Evolutionary conservation across 2,888 invertebrate genomes (phyloP), one percentile per base, ranked within the genome.

Genomic region (Euphydryas editha): DNA sequence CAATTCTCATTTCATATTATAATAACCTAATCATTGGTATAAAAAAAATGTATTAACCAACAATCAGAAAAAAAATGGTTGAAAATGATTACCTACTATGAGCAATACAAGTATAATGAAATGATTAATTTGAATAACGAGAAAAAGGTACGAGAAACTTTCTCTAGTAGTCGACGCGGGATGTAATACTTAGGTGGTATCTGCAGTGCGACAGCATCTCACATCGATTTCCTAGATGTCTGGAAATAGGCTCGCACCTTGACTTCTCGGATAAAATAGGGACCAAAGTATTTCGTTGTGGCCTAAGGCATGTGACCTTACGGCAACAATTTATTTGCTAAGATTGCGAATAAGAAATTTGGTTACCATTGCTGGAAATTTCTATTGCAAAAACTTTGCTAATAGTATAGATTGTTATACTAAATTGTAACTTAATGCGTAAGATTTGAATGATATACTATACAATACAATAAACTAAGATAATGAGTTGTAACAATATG

Each of bases 131-230:
- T 66, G 42, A 58, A 73, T 71, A 66, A 59, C 71, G 68, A 73
- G 73, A 49, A 73, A 69, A 66, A 68, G 69, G 65, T 78, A 78
- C 80, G 77, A 73, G 73, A 75, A 73, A 83, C 82, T 84, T 84
- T 84, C 84, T 81, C 80, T 78, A 62, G 69, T 75, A 76, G 69
- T 75, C 75, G 73, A 78, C 78, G 78, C 78, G 65, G 69, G 66
- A 67, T 72, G 69, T 74, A 71, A 72, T 76, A 72, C 68, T 76
- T 83, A 82, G 79, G 76, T 78, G 79, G 76, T 78, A 86, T 87
- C 88, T 85, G 88, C 88, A 88, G 80, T 88, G 89, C 88, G 89
- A 85, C 89, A 85, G 77, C 73, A 80, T 76, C 75, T 81, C 75
- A 81, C 83, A 85, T 85, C 81, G 83, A 86, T 87, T 84, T 83